phyloP scores from a whole-genome alignment of 2,797 vertebrate species.

The Hipposideros larvatus region DNA sequence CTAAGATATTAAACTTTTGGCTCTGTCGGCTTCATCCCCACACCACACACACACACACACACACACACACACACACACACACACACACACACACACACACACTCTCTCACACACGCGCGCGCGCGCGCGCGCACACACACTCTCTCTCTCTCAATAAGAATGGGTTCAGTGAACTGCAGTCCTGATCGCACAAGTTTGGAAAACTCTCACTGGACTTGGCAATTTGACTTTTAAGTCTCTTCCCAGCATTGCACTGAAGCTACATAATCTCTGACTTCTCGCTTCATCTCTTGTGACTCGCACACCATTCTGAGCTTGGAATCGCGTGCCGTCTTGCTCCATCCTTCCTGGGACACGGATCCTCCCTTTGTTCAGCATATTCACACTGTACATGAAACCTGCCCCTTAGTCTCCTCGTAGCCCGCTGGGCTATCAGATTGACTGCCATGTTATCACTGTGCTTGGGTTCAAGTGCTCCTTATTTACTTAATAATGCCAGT shows the following conservation, averaged over 20 bases:
- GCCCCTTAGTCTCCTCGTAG: background rate
- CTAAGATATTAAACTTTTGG: background rate
- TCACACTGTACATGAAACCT: background rate
- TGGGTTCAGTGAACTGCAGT: background rate
- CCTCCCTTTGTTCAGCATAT: background rate
- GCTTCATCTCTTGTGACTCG: background rate
- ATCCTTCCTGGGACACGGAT: background rate
- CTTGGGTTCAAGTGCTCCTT: background rate
- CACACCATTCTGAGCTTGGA: background rate
- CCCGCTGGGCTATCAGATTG: background rate
- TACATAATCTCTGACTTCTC: background rate
- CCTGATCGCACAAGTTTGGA: background rate
- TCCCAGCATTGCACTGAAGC: background rate
- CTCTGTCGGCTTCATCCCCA: background rate
- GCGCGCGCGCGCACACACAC: no score
- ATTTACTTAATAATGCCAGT: background rate
- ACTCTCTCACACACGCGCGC: no score
- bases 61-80: no score
- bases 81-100: no score
- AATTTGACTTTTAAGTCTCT: background rate
- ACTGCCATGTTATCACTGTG: background rate
- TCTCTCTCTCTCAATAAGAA: background rate
- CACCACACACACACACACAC: no score
- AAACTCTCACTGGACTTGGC: background rate
- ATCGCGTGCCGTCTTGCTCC: background rate